phyloP scores from a whole-genome alignment of 2,888 invertebrate species.

The Elmis aenea region DNA sequence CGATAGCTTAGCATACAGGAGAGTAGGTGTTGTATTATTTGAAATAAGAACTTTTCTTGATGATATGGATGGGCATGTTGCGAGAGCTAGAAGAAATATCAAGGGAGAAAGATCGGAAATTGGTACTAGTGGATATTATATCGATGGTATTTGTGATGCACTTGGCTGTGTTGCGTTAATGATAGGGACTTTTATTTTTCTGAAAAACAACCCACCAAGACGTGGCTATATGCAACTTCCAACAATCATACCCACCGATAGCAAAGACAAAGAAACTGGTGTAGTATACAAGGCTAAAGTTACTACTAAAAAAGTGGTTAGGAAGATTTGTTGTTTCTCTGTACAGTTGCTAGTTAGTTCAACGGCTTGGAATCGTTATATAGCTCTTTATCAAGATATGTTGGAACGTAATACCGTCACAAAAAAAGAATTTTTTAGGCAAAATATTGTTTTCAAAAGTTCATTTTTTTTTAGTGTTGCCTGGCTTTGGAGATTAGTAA shows the following conservation, averaged over 20 bases:
- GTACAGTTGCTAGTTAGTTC: slow-evolving; percentile 71
- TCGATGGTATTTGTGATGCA: slow-evolving; percentile 79
- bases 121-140: slow-evolving; percentile 74
- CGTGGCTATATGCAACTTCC: slow-evolving; percentile 68
- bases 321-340: slow-evolving; percentile 61
- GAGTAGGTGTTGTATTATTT: slow-evolving; percentile 71
- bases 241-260: slow-evolving; percentile 49
- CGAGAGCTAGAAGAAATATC: slow-evolving; percentile 68
- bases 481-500: slow-evolving; percentile 71
- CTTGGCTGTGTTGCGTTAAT: slow-evolving; percentile 69
- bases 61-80: slow-evolving; percentile 82
- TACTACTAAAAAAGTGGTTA: slow-evolving; percentile 60
- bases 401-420: slow-evolving; percentile 60
- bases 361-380: slow-evolving; percentile 79
- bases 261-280: slow-evolving; percentile 47
- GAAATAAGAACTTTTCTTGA: slow-evolving; percentile 79
- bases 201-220: slow-evolving; percentile 68
- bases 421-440: slow-evolving; percentile 51
- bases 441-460: slow-evolving; percentile 63
- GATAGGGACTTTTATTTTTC: slow-evolving; percentile 62
- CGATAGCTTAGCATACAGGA: slow-evolving; percentile 64
- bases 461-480: slow-evolving; percentile 68
- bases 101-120: slow-evolving; percentile 74
- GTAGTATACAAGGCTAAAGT: slow-evolving; percentile 65
- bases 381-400: slow-evolving; percentile 72